Evolutionary conservation across 2,888 invertebrate genomes (phyloP).

Genomic region (Eilema sororculum): DNA sequence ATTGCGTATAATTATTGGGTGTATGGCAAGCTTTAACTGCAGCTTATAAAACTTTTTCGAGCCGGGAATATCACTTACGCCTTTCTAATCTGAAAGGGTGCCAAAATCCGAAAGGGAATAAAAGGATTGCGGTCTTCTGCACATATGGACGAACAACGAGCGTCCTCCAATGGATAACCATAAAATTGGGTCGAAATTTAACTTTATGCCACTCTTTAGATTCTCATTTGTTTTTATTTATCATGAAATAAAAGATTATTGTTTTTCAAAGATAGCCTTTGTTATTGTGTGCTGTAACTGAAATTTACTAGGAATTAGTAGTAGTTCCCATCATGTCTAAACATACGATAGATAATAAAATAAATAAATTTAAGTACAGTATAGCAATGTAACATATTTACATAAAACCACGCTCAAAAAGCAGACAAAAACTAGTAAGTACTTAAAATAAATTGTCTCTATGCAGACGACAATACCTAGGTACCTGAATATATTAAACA

Average conservation of each 20-base stretch:
- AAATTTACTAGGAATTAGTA: too few species aligned
- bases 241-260: neutral
- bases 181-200: neutral
- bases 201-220: neutral
- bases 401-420: slow-evolving; percentile 31
- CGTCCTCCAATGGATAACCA: neutral
- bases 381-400: slow-evolving; percentile 22
- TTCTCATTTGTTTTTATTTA: slow-evolving; percentile 3
- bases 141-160: neutral
- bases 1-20: neutral
- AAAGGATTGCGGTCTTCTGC: slow-evolving; percentile 4
- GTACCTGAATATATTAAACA: slow-evolving; percentile 36
- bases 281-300: neutral
- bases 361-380: slow-evolving; percentile 24
- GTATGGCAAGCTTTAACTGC: neutral
- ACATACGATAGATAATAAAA: neutral
- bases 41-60: neutral
- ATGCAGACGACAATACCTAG: slow-evolving; percentile 31
- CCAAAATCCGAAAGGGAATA: slow-evolving; percentile 4
- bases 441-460: slow-evolving; percentile 39
- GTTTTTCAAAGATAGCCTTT: neutral
- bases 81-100: slow-evolving; percentile 3
- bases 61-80: neutral
- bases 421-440: slow-evolving; percentile 29
- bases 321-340: neutral